A percentile compares a stretch with the other conserved stretches of the same genome.
Evolutionary conservation across 2,113 vertebrate genomes (phyloP).

Genomic region (Upupa epops): DNA sequence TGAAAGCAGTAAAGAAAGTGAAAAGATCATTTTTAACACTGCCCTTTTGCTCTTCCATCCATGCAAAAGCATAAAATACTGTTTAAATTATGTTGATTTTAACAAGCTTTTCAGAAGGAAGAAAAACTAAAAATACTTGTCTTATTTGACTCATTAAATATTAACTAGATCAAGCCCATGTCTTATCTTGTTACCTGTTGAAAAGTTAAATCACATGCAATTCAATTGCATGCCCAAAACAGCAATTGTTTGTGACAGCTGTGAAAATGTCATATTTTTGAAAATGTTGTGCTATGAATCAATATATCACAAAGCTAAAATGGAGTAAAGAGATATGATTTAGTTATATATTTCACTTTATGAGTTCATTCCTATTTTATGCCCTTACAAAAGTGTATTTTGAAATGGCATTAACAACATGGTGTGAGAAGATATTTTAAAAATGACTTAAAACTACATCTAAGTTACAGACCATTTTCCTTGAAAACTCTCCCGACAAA

Average conservation of each 20-base stretch:
- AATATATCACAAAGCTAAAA: not conserved
- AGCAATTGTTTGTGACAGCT: not conserved
- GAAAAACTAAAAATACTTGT: not conserved
- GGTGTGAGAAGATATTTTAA: slow-evolving; percentile 29
- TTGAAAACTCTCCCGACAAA: slow-evolving; percentile 59
- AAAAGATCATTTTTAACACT: not conserved
- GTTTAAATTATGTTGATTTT: not conserved
- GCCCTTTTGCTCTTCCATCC: not conserved
- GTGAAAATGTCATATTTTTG: not conserved
- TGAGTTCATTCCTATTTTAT: slow-evolving; percentile 18
- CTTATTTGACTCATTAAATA: not conserved
- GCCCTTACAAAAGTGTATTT: slow-evolving; percentile 19
- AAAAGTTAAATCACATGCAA: slow-evolving; percentile 28
- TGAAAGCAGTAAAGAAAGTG: not conserved
- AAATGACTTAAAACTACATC: slow-evolving; percentile 45
- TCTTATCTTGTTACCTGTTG: not conserved
- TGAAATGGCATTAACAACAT: not conserved
- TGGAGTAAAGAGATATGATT: not conserved
- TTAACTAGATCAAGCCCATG: not conserved
- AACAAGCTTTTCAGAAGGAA: not conserved
- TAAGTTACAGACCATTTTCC: slow-evolving; percentile 65
- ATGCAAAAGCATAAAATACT: not conserved
- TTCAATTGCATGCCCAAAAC: not conserved
- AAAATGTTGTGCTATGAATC: not conserved
- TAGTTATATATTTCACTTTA: not conserved